phyloP scores from a whole-genome alignment of 2,888 invertebrate species.

The Philopedon plagiatum region DNA sequence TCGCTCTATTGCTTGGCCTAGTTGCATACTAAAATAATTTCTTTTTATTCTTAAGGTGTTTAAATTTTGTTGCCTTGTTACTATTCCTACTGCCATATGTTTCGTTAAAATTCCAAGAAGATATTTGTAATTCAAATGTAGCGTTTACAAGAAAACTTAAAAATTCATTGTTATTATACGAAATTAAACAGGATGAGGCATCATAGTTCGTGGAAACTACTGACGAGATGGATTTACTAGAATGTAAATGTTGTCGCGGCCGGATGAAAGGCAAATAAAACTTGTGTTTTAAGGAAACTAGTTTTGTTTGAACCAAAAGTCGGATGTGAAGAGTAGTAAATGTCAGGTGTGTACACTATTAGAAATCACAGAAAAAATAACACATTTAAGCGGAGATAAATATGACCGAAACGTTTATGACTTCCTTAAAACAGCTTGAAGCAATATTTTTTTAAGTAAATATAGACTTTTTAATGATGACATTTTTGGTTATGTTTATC shows the following conservation, averaged over 20 bases:
- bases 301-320: background rate
- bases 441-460: too few relatives aligned
- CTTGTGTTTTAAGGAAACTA: background rate
- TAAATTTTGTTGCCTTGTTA: background rate
- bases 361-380: too few relatives aligned
- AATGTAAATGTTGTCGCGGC: background rate
- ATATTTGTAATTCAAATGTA: constrained; percentile 6
- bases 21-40: background rate
- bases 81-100: background rate
- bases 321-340: background rate
- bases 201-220: constrained; percentile 2
- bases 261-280: constrained; percentile 7
- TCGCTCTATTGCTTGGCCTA: background rate
- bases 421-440: too few relatives aligned
- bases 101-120: background rate
- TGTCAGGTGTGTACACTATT: background rate
- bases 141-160: background rate
- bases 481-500: too few relatives aligned
- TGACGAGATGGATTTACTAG: background rate
- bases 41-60: background rate
- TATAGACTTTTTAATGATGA: too few relatives aligned
- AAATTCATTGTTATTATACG: constrained; percentile 1
- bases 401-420: too few relatives aligned
- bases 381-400: too few relatives aligned
- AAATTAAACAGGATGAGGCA: constrained; percentile 18